A percentile compares a stretch with the other conserved stretches of the same genome.
Evolutionary conservation across 2,888 invertebrate genomes (phyloP).

Genomic region (Tyria jacobaeae): DNA sequence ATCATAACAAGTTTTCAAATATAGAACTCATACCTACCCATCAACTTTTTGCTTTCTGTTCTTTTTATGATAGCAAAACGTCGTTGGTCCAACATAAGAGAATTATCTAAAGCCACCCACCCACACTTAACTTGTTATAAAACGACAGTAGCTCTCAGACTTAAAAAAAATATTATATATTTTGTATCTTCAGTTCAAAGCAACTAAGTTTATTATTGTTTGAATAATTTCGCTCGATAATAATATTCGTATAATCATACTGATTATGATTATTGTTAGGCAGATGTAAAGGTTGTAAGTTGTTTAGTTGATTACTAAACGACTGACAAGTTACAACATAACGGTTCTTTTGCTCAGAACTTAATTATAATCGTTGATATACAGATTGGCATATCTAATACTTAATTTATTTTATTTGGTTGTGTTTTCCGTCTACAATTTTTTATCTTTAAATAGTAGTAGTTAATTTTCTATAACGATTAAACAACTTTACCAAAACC

Average conservation of each 20-base stretch:
- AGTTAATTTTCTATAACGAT: too few relatives aligned
- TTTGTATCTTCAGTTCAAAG: background rate
- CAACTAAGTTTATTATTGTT: background rate
- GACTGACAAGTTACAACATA: background rate
- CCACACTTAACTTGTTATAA: constrained; percentile 1
- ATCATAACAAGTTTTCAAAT: constrained; percentile 23
- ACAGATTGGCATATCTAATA: background rate
- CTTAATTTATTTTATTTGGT: background rate
- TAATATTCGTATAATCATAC: background rate
- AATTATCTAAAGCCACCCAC: constrained; percentile 7
- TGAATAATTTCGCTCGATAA: background rate
- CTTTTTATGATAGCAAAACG: constrained; percentile 12
- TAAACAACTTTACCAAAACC: too few relatives aligned
- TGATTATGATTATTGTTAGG: too few relatives aligned
- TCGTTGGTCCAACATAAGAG: background rate
- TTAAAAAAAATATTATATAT: background rate
- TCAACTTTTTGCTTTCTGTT: constrained; percentile 18
- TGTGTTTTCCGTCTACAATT: background rate
- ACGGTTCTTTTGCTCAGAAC: background rate
- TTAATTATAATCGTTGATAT: background rate
- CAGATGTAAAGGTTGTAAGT: background rate
- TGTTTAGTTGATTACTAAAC: background rate
- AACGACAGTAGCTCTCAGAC: background rate
- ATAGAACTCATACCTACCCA: constrained; percentile 7
- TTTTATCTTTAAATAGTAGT: too few relatives aligned